Evolutionary conservation across 2,888 invertebrate species (phyloP).

Genomic region (Chymomyza procnemis): DNA sequence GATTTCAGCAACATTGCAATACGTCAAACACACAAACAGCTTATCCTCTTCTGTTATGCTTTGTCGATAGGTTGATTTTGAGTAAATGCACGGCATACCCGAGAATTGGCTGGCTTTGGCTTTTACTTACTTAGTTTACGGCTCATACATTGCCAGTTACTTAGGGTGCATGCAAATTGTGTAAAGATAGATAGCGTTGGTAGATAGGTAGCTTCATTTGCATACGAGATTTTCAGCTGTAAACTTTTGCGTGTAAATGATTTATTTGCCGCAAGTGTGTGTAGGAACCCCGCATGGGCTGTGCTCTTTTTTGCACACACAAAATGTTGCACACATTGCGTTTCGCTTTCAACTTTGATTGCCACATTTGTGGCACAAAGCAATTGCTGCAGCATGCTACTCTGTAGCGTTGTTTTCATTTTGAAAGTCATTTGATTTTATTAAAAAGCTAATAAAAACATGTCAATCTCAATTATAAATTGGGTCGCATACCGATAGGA

Average conservation of each 20-base stretch:
- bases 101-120: conserved; percentile 1
- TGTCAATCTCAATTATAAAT: conserved; percentile 51
- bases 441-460: conserved; percentile 43
- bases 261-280: background rate
- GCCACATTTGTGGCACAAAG: background rate
- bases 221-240: conserved; percentile 34
- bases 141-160: conserved; percentile 21
- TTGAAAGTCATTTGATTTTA: conserved; percentile 23
- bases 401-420: conserved; percentile 15
- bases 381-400: background rate
- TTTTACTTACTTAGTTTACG: background rate
- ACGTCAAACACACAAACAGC: background rate
- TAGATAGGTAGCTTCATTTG: conserved; percentile 34
- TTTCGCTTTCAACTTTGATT: background rate
- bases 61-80: background rate
- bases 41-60: background rate
- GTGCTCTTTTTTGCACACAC: background rate
- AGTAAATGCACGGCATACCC: background rate
- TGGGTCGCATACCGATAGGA: conserved; percentile 36
- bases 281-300: background rate
- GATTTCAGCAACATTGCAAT: background rate
- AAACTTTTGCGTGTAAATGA: background rate
- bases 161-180: conserved; percentile 27
- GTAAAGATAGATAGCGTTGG: conserved; percentile 11
- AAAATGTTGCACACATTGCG: background rate